Base-by-base conservation (phyloP, 2,797 vertebrate species). In the Jordanella pulchra region DNA sequence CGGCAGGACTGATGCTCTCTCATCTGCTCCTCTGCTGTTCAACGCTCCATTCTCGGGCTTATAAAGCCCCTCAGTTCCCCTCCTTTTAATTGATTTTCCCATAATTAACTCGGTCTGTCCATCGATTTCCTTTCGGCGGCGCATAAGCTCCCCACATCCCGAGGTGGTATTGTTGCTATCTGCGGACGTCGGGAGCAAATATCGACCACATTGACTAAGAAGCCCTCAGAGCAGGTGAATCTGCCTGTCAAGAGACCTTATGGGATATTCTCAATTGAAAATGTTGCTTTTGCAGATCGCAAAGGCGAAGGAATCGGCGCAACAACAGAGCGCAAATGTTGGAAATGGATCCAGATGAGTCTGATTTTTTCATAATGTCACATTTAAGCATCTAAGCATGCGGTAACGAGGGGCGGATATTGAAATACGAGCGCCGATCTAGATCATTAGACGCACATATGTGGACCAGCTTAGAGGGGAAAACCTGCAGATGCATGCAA, bases 61-160 rank as follows among this genome's bases (percentile, higher is more conserved):
- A 90, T 93, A 94, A 93, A 95, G 86, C 84, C 81, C 82, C 75
- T 64, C 4, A 61, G 79, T 92, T 92, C 91, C 89, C 94, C 93
- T 94, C 93, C 93, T 94, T 88, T 93, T 95, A 95, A 95, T 95
- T 95, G 95, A 95, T 95, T 95, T 95, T 94, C 91, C 89, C 89
- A 94, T 95, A 95, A 95, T 95, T 95, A 95, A 95, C 94, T 95
- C 93, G 92, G 92, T 94, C 86, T 93, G 92, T 88, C 86, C 90
- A 95, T 95, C 93, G 95, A 95, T 95, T 94, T 93, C 89, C 92
- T 88, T 91, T 94, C 91, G 89, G 90, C 91, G 81, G 90, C 80
- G 87, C 77, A 89, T 91, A 88, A 91, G 84, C 86, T 64, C 60
- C 74, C 75, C 75, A 75, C 66, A 77, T 58, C 86, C 86, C 32